phyloP scores from a whole-genome alignment of 2,888 invertebrate genomes.

The Tipula vernalis region DNA sequence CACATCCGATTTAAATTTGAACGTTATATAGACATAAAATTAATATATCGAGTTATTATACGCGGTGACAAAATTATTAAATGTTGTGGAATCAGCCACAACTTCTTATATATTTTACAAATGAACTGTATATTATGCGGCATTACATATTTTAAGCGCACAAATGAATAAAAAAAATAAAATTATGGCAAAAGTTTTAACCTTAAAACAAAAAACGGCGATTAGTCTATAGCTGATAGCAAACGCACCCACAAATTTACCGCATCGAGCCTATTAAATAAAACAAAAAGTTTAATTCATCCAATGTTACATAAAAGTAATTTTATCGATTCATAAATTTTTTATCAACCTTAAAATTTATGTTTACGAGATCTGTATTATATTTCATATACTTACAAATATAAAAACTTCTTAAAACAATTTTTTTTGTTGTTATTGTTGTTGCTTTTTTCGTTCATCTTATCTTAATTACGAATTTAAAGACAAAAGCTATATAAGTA shows the following conservation, averaged over 20 bases:
- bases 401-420: not conserved
- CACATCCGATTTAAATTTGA: too few species aligned
- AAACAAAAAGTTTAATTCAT: not conserved
- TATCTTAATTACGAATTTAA: constrained; percentile 4
- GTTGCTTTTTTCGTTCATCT: not conserved
- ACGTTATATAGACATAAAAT: too few species aligned
- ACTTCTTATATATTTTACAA: not conserved
- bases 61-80: not conserved
- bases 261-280: not conserved
- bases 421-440: too few species aligned
- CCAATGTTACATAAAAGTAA: not conserved
- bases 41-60: too few species aligned
- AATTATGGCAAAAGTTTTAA: not conserved
- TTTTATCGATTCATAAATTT: constrained; percentile 4
- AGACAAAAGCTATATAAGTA: not conserved
- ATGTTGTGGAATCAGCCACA: not conserved
- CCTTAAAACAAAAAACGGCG: not conserved
- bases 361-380: not conserved
- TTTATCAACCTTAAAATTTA: not conserved
- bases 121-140: not conserved
- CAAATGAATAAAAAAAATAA: not conserved
- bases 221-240: not conserved
- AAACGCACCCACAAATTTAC: not conserved
- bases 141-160: not conserved
- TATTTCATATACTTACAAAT: not conserved